Evolutionary conservation across 2,113 vertebrate species (phyloP).

Genomic region (Podarcis cretensis): DNA sequence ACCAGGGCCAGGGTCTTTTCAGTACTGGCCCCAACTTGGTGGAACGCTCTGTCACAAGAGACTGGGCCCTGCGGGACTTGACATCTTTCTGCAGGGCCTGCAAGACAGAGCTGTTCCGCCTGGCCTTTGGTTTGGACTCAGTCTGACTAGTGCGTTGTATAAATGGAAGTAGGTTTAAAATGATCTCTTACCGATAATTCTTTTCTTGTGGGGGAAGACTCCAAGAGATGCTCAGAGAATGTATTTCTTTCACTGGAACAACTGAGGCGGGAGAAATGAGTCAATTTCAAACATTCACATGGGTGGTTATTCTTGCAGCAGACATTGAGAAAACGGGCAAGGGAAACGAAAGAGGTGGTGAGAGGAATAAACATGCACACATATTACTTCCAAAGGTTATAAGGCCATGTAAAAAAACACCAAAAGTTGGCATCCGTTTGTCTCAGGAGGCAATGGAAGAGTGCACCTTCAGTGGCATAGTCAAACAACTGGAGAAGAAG

Average conservation of each 20-base stretch:
- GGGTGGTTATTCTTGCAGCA: not conserved
- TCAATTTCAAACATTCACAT: not conserved
- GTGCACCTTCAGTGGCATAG: too few species aligned
- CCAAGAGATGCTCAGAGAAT: conserved; percentile 87
- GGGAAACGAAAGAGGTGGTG: not conserved
- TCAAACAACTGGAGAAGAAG: too few species aligned
- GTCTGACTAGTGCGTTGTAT: not conserved
- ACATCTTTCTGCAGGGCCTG: too few species aligned
- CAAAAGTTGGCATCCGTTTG: too few species aligned
- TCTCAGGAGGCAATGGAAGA: too few species aligned
- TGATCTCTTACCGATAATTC: conserved; percentile 83
- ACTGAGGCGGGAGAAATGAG: conserved; percentile 76
- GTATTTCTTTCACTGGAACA: conserved; percentile 87
- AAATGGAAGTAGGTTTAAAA: not conserved
- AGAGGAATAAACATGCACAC: not conserved
- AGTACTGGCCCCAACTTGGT: too few species aligned
- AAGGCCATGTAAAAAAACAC: not conserved
- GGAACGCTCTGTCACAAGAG: too few species aligned
- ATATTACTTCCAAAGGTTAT: not conserved
- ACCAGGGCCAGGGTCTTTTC: too few species aligned
- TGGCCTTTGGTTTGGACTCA: too few species aligned
- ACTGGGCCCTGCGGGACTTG: too few species aligned
- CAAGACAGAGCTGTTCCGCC: too few species aligned
- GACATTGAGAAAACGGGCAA: not conserved
- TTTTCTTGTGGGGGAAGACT: conserved; percentile 83